Evolutionary conservation across 2,113 vertebrate genomes (phyloP), one percentile per base, ranked within the genome.

Genomic region (Nesospiza acunhae): DNA sequence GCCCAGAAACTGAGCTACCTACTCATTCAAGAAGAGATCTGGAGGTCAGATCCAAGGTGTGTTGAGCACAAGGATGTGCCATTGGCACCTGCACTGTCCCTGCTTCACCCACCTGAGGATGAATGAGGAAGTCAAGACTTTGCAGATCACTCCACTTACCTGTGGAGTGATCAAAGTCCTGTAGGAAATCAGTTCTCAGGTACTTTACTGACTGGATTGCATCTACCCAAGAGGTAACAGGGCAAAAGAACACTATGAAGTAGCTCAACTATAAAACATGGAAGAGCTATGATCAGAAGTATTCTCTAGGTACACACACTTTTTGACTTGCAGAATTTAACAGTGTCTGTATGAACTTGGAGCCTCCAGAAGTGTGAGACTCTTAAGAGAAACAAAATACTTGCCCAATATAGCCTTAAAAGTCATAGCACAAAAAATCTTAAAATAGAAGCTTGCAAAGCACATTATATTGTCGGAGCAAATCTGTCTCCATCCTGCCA

Each of bases 401-500:
- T 80, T 67, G 47, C 37, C 70, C 90, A 73, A 53, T 84, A 87
- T 42, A 41, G 80, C 59, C 95, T 92, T 73, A 0, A 86, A 92
- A 95, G 67, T 53, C 84, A 86, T 30, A 72, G 55, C 5, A 35
- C 68, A 93, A 80, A 84, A 90, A 92, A 94, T 73, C 93, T 90
- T 95, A 94, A 96, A 97, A 96, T 96, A 96, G 89, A 95, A 82
- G 58, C 27, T 89, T 77, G 88, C 81, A 95, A 94, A 95, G 84
- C 21, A 16, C 77, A 94, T 91, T 85, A 95, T 64, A 86, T 80
- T 97, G 96, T 94, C 96, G 96, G 72, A 92, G 56, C 89, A 94
- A 97, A 91, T 87, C 73, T 92, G 87, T 63, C 59, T 90, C 93
- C 79, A 93, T 89, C 87, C 87, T 1, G 1, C 62, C 67, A 56